Percentiles rank a stretch among this genome's conserved stretches.
phyloP scores from a whole-genome alignment of 2,888 invertebrate genomes.

The Drymonia ruficornis region DNA sequence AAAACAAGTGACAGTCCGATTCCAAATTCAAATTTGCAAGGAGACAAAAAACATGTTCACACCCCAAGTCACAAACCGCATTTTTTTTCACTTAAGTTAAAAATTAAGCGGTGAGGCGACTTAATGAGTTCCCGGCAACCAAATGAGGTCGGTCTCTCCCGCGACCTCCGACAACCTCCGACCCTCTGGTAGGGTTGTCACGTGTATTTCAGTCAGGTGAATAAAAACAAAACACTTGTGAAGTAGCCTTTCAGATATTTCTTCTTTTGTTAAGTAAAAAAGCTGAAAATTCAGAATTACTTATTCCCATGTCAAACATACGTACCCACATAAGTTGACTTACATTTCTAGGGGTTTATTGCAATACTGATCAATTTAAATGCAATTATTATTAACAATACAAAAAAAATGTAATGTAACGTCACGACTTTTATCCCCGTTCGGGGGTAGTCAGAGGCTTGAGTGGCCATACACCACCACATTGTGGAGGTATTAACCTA shows the following conservation, averaged over 20 bases:
- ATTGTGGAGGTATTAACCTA: too few relatives aligned
- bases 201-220: background rate
- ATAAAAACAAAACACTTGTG: background rate
- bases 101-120: constrained; percentile 60
- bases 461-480: too few relatives aligned
- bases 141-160: constrained; percentile 46
- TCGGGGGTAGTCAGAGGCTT: too few relatives aligned
- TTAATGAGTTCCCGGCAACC: constrained; percentile 54
- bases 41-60: constrained; percentile 7
- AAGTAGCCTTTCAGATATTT: background rate
- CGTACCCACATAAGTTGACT: too few relatives aligned
- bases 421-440: too few relatives aligned
- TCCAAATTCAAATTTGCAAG: background rate
- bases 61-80: constrained; percentile 20
- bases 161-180: constrained; percentile 20
- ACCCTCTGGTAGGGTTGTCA: constrained; percentile 28
- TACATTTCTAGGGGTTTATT: too few relatives aligned
- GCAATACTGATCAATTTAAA: too few relatives aligned
- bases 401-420: too few relatives aligned
- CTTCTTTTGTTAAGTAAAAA: background rate
- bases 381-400: too few relatives aligned
- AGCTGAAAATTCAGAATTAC: too few relatives aligned
- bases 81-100: constrained; percentile 60
- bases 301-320: too few relatives aligned
- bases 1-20: background rate